A percentile compares a stretch with the other conserved stretches of the same genome.
phyloP scores from a whole-genome alignment of 2,113 vertebrate species.

The Macquaria australasica region DNA sequence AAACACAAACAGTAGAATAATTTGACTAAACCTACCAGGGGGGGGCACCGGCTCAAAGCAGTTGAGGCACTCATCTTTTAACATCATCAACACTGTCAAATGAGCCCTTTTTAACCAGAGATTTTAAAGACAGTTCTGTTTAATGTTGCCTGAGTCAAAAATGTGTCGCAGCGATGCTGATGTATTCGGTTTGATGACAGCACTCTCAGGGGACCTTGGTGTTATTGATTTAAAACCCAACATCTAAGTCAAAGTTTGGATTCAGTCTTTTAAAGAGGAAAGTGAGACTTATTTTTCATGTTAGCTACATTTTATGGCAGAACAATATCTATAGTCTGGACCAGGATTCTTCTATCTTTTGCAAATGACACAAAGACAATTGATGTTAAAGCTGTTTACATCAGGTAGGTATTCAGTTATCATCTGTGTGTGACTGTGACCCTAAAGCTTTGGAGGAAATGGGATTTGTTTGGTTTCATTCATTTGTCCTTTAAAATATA shows the following conservation, averaged over 20 bases:
- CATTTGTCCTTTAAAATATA: background rate
- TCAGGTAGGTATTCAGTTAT: slow-evolving; percentile 7
- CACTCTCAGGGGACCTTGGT: slow-evolving; percentile 67
- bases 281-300: slow-evolving; percentile 62
- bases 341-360: slow-evolving; percentile 12
- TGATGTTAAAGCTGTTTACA: slow-evolving; percentile 7
- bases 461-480: slow-evolving; percentile 3
- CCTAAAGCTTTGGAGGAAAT: slow-evolving; percentile 22
- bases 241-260: slow-evolving; percentile 75
- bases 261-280: slow-evolving; percentile 66
- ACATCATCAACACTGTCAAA: slow-evolving; percentile 83
- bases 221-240: slow-evolving; percentile 85
- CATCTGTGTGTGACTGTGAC: background rate
- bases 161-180: slow-evolving; percentile 66
- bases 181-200: slow-evolving; percentile 83
- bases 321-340: slow-evolving; percentile 64
- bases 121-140: slow-evolving; percentile 77
- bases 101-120: slow-evolving; percentile 69
- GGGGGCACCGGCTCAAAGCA: slow-evolving; percentile 77
- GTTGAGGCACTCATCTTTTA: slow-evolving; percentile 76
- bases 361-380: background rate
- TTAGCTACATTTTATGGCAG: slow-evolving; percentile 48
- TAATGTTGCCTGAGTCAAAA: slow-evolving; percentile 79
- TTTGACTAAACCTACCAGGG: slow-evolving; percentile 71
- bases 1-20: slow-evolving; percentile 73